phyloP scores from a whole-genome alignment of 2,797 vertebrate species.

The Mormyrops attenuatus region DNA sequence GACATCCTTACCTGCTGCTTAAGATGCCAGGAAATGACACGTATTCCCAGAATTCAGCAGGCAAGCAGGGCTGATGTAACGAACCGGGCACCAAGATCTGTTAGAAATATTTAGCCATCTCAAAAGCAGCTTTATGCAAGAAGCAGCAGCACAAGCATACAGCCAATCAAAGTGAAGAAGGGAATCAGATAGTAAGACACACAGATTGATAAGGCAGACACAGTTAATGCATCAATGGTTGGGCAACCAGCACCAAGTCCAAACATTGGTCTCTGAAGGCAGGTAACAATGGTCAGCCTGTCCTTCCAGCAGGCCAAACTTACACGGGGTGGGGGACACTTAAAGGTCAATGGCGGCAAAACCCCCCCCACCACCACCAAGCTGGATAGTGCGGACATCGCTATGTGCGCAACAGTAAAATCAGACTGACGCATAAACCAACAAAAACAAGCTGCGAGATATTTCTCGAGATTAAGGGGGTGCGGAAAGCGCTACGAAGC shows the following conservation, averaged over 20 bases:
- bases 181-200: neutral
- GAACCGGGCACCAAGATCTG: neutral
- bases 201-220: neutral
- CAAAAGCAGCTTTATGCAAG: neutral
- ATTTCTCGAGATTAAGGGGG: neutral
- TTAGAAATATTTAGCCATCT: neutral
- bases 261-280: neutral
- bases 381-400: neutral
- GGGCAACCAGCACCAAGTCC: neutral
- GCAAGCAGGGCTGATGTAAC: neutral
- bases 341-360: neutral
- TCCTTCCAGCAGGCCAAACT: neutral
- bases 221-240: neutral
- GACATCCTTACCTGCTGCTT: neutral
- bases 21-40: neutral
- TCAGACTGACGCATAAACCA: neutral
- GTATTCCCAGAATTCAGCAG: neutral
- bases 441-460: neutral
- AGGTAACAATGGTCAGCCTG: neutral
- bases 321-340: neutral
- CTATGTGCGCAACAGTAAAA: neutral
- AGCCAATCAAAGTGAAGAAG: neutral
- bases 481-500: neutral
- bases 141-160: too few relatives aligned
- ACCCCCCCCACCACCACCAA: neutral